Evolutionary conservation across 2,113 vertebrate genomes (phyloP).

Genomic region (human (Homo sapiens)): GRCh38 chr2:68546501-68547000

Average conservation of each 20-base stretch:
- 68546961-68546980: neutral
- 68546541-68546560: neutral
- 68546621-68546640: neutral
- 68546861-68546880: neutral
- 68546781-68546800: neutral
- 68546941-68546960: neutral
- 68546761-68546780: neutral
- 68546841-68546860: neutral
- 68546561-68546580: neutral
- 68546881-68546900: neutral
- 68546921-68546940: neutral
- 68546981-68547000: neutral
- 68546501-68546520: neutral
- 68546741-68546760: neutral
- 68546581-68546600: neutral
- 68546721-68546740: neutral
- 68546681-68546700: neutral
- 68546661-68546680: neutral
- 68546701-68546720: neutral
- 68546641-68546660: conserved; percentile 13
- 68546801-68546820: neutral
- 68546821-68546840: neutral
- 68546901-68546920: neutral
- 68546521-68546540: neutral
- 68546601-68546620: neutral